Conservation (phyloP, 2,113 vertebrate genomes). For the Eurystomus gularis region DNA sequence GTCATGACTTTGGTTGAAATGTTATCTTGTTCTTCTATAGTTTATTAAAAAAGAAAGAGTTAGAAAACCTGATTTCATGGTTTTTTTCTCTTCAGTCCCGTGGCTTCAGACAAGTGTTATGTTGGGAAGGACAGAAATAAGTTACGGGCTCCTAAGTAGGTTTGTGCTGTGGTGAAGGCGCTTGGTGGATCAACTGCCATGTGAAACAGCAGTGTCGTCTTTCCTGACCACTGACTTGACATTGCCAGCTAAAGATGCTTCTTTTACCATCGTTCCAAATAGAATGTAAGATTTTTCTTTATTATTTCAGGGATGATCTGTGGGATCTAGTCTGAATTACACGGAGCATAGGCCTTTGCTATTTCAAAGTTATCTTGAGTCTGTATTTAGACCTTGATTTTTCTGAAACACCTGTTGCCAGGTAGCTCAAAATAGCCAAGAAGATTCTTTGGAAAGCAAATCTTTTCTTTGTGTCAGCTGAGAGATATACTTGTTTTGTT, state of each 20-base stretch:
- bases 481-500: background rate
- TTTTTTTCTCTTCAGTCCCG: constrained; percentile 29
- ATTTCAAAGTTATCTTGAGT: background rate
- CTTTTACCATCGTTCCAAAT: rapidly evolving
- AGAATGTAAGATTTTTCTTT: background rate
- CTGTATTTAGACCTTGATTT: background rate
- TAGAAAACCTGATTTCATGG: constrained; percentile 36
- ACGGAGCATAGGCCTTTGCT: background rate
- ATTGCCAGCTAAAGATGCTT: background rate
- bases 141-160: background rate
- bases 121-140: background rate
- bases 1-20: constrained; percentile 46
- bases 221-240: background rate
- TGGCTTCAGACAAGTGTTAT: background rate
- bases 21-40: constrained; percentile 57
- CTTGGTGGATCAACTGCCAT: rapidly evolving
- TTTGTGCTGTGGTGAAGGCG: background rate
- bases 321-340: background rate
- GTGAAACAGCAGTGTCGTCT: background rate
- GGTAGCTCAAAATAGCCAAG: background rate
- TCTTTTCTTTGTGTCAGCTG: background rate
- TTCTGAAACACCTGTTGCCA: background rate
- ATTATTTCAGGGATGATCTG: background rate
- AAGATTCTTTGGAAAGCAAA: background rate
- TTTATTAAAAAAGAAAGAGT: constrained; percentile 61